Base-by-base conservation (phyloP, 2,797 vertebrate species). In the Macroramphosus scolopax region DNA sequence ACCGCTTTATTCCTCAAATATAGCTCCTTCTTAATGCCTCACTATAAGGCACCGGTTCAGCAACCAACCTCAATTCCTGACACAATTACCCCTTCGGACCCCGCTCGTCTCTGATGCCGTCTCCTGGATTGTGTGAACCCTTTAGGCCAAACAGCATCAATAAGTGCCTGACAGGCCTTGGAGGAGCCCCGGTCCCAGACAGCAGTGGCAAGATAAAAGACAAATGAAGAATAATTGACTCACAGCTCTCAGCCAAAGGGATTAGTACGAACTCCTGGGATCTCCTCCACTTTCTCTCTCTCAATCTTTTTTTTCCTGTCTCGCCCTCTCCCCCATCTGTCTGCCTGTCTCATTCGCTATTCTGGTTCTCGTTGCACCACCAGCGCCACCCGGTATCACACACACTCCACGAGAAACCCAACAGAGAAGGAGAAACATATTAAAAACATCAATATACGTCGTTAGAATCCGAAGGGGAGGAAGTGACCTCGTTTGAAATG, bases 151-250 rank as follows among this genome's bases (percentile, higher is more conserved):
- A 81, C 81, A 41, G 70, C 81, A 75, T 81, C 84, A 86, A 77
- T 84, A 81, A 82, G 75, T 46, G 69, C 28, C 69, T 70, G 75
- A 68, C 77, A 47, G 55, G 37, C 44, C 63, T 79, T 50, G 48
- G 73, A 79, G 72, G 67, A 78, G 72, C 41, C 52, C 39, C 42
- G 39, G 73, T 78, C 74, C 56, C 68, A 80, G 82, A 81, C 78
- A 77, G 68, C 54, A 61, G 71, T 58, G 72, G 63, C 55, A 43
- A 82, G 76, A 83, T 83, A 80, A 86, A 87, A 87, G 84, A 83
- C 87, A 85, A 88, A 89, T 83, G 78, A 81, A 87, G 83, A 87
- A 87, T 87, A 87, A 89, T 86, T 87, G 87, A 87, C 83, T 85
- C 75, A 5, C 74, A 77, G 82, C 82, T 83, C 77, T 78, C 55